Percentiles rank a stretch among this genome's conserved stretches.
Evolutionary conservation across 2,113 vertebrate species (phyloP).

Genomic region (Rhinolophus sinicus): DNA sequence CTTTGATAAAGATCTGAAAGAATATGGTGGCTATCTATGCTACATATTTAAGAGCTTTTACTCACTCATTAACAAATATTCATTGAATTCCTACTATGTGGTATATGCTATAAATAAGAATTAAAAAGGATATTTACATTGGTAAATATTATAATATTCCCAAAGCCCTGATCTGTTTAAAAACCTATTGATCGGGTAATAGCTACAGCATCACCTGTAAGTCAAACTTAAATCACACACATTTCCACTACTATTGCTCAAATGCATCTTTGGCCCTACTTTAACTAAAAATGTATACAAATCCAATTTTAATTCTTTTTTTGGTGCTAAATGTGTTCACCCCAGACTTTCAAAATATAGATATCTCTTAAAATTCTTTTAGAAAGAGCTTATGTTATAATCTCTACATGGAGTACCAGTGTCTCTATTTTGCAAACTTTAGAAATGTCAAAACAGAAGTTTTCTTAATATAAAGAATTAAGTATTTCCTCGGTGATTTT

Average conservation of each 20-base stretch:
- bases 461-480: background rate
- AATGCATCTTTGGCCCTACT: background rate
- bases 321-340: background rate
- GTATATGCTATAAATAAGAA: conserved; percentile 4
- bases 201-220: background rate
- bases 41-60: conserved; percentile 9
- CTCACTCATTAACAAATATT: background rate
- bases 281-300: background rate
- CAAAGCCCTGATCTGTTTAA: background rate
- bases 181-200: background rate
- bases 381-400: background rate
- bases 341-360: background rate
- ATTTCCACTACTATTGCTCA: background rate
- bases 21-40: background rate
- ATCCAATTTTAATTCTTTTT: background rate
- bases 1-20: background rate
- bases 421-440: background rate
- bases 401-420: background rate
- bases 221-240: background rate
- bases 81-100: background rate
- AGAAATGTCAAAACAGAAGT: background rate
- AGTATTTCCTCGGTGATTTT: background rate
- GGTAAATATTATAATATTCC: background rate
- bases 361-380: conserved; percentile 6
- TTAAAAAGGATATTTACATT: background rate